Evolutionary conservation across 2,888 invertebrate genomes (phyloP).

Genomic region (Leistus spinibarbis): DNA sequence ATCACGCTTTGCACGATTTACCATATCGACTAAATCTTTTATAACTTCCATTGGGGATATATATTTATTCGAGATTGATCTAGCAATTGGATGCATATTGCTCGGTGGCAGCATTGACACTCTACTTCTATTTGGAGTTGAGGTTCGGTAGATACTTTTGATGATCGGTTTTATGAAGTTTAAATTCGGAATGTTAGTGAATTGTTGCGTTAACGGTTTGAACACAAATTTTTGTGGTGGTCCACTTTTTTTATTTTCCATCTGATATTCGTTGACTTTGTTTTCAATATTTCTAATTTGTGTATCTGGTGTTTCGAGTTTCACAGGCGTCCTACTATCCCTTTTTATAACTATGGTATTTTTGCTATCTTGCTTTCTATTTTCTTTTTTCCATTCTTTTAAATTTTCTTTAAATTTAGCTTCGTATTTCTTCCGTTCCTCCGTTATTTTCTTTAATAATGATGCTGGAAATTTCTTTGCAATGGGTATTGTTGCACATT

Average conservation of each 20-base stretch:
- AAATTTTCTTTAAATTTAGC: background rate
- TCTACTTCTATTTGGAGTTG: background rate
- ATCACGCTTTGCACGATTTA: constrained; percentile 59
- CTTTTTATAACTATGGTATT: background rate
- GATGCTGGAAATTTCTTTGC: background rate
- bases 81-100: background rate
- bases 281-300: background rate
- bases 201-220: background rate
- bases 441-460: background rate
- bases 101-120: background rate
- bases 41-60: constrained; percentile 26
- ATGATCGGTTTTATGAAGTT: background rate
- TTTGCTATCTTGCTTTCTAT: background rate
- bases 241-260: background rate
- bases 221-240: background rate
- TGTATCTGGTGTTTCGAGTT: background rate
- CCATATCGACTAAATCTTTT: constrained; percentile 56
- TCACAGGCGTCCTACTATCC: too few species aligned
- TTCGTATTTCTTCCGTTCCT: background rate
- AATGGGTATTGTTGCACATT: background rate
- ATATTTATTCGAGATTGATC: background rate
- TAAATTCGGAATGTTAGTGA: background rate
- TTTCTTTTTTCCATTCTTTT: background rate
- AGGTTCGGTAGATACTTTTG: background rate
- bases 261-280: background rate